Evolutionary conservation across 2,888 invertebrate genomes (phyloP).

Genomic region (Cerastis leucographa): DNA sequence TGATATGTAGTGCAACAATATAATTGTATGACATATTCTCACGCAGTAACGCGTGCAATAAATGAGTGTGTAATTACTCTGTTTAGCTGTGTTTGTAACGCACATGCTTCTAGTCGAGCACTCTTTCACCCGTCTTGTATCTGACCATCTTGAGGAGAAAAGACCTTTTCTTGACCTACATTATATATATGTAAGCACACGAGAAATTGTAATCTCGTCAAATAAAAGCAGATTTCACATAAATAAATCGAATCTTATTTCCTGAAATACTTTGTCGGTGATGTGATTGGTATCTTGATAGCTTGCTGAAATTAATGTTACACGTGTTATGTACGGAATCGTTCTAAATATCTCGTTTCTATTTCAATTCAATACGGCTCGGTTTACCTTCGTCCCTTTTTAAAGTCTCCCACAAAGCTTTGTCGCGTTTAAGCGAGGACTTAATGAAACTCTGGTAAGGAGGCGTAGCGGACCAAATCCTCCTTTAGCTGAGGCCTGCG

Average conservation of each 20-base stretch:
- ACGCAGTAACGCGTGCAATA: constrained; percentile 62
- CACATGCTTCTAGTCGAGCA: constrained; percentile 44
- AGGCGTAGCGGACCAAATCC: constrained; percentile 76
- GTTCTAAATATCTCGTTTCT: constrained; percentile 22
- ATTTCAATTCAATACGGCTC: constrained; percentile 58
- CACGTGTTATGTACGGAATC: constrained; percentile 24
- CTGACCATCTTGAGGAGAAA: constrained; percentile 52
- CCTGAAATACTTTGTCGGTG: constrained; percentile 29
- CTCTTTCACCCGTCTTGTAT: constrained; percentile 56
- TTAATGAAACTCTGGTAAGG: constrained; percentile 83
- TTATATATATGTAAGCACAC: constrained; percentile 11
- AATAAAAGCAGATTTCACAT: constrained; percentile 30
- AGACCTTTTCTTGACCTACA: constrained; percentile 30
- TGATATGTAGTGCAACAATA: constrained; percentile 64
- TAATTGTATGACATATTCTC: constrained; percentile 66
- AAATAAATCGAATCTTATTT: constrained; percentile 49
- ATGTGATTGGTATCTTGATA: constrained; percentile 43
- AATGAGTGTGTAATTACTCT: constrained; percentile 63
- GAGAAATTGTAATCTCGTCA: constrained; percentile 22
- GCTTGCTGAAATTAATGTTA: constrained; percentile 39
- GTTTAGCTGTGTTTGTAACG: constrained; percentile 58
- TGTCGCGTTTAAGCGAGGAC: constrained; percentile 79
- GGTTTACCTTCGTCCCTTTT: constrained; percentile 65
- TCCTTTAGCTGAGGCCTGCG: constrained; percentile 72
- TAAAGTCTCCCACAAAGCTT: constrained; percentile 72